Conservation (phyloP, 2,888 invertebrate species). For the Drosophila neutralis region DNA sequence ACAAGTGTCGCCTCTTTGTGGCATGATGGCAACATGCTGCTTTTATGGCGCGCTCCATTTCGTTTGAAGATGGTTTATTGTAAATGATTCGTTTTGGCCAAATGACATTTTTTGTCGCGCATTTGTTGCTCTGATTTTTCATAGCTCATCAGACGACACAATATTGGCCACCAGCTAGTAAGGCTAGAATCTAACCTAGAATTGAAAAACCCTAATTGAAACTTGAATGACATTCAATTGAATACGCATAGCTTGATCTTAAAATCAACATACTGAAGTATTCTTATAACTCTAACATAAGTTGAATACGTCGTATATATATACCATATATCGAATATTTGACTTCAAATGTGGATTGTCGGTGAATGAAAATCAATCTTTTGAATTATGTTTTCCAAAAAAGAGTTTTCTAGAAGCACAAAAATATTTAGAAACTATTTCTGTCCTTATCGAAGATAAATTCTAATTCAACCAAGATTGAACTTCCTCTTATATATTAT, state of each 20-base stretch:
- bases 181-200: neutral
- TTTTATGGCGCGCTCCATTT: slow-evolving; percentile 76
- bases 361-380: neutral
- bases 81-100: slow-evolving; percentile 83
- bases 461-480: neutral
- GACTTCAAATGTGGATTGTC: neutral
- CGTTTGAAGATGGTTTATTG: slow-evolving; percentile 81
- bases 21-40: slow-evolving; percentile 29
- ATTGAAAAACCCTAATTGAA: neutral
- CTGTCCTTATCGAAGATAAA: neutral
- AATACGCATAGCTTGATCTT: neutral
- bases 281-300: neutral
- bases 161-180: neutral
- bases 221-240: neutral
- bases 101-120: slow-evolving; percentile 78
- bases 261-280: neutral
- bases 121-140: slow-evolving; percentile 81
- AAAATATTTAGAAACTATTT: neutral
- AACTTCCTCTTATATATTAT: neutral
- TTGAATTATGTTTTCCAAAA: neutral
- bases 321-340: neutral
- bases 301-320: neutral
- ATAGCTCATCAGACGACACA: slow-evolving; percentile 48
- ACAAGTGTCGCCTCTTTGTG: slow-evolving; percentile 50
- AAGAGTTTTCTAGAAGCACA: neutral